Percentiles rank a stretch among this genome's conserved stretches.
Evolutionary conservation across 2,113 vertebrate genomes (phyloP).

Genomic region (Prinia subflava): DNA sequence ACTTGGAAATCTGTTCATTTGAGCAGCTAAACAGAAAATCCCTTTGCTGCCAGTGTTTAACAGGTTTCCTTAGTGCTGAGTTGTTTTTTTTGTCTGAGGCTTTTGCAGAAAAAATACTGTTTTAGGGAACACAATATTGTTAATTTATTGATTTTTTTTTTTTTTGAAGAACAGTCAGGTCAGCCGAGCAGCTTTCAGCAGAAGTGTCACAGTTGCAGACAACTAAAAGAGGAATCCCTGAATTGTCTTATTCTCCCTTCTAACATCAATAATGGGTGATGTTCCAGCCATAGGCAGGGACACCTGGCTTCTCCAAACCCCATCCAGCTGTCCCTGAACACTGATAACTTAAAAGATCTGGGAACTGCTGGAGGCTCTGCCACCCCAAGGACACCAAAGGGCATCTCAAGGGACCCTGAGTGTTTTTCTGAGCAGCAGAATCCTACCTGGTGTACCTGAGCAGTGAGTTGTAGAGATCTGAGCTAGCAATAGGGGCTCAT

Average conservation of each 20-base stretch:
- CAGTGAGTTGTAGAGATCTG: background rate
- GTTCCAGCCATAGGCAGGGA: background rate
- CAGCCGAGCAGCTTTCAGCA: background rate
- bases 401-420: background rate
- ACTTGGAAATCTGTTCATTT: background rate
- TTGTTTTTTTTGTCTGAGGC: background rate
- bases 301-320: background rate
- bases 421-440: background rate
- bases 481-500: rapidly evolving
- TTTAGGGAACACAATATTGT: background rate
- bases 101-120: background rate
- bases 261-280: background rate
- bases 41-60: background rate
- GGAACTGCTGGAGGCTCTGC: background rate
- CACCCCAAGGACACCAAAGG: background rate
- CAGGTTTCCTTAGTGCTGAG: background rate
- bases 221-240: background rate
- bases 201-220: background rate
- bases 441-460: background rate
- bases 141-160: background rate
- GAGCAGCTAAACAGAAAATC: background rate
- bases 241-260: background rate
- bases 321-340: background rate
- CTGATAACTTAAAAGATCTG: background rate
- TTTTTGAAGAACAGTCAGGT: background rate